Evolutionary conservation across 2,888 invertebrate species (phyloP).

Genomic region (Eumerus sabulonum): DNA sequence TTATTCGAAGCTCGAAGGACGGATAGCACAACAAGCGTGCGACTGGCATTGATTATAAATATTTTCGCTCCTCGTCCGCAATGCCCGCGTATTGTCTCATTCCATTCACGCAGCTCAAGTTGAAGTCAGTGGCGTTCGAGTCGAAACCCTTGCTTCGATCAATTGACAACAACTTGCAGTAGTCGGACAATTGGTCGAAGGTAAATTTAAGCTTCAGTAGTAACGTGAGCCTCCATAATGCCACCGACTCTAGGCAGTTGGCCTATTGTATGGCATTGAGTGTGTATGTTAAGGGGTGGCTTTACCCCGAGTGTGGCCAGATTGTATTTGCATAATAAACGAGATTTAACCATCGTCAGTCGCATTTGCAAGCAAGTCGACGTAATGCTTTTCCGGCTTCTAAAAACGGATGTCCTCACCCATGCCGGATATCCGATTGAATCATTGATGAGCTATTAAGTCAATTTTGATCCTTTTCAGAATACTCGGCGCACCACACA

Average conservation of each 20-base stretch:
- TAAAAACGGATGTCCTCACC: slow-evolving; percentile 78
- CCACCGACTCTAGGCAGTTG: too few relatives aligned
- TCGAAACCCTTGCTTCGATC: slow-evolving; percentile 20
- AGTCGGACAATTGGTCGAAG: slow-evolving; percentile 29
- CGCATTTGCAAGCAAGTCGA: slow-evolving; percentile 66
- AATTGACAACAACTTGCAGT: slow-evolving; percentile 27
- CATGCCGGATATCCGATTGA: slow-evolving; percentile 78
- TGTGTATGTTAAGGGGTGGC: slow-evolving; percentile 3
- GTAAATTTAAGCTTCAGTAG: slow-evolving; percentile 24
- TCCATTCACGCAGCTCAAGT: too few relatives aligned
- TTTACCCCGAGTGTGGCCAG: slow-evolving; percentile 36
- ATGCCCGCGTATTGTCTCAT: slow-evolving; percentile 12
- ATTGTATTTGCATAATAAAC: slow-evolving; percentile 69
- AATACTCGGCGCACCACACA: too few relatives aligned
- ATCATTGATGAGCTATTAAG: slow-evolving; percentile 79
- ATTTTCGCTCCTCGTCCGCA: slow-evolving; percentile 39
- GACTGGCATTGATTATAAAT: slow-evolving; percentile 63
- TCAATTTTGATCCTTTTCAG: slow-evolving; percentile 72
- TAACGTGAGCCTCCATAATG: background rate
- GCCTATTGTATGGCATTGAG: too few relatives aligned
- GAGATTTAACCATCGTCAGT: slow-evolving; percentile 63
- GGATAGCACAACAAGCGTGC: slow-evolving; percentile 46
- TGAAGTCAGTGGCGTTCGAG: background rate
- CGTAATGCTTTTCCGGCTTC: slow-evolving; percentile 76
- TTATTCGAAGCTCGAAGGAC: slow-evolving; percentile 32